Conservation (phyloP, 2,113 vertebrate genomes). For the Sigmodon hispidus region DNA sequence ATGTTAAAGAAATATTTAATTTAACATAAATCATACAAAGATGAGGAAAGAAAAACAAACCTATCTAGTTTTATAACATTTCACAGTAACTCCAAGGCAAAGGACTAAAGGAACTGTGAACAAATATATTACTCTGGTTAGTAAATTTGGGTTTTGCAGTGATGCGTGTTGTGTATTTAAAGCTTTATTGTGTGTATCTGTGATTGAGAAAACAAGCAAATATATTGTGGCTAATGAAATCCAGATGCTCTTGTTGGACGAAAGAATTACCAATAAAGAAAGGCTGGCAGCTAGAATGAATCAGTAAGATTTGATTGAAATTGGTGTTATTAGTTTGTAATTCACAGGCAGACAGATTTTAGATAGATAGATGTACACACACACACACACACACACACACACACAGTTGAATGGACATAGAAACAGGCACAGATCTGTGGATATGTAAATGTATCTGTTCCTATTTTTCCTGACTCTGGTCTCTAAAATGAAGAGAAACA, state of each 20-base stretch:
- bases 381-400: neutral
- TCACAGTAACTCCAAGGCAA: neutral
- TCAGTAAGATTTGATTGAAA: neutral
- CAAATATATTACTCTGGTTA: neutral
- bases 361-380: neutral
- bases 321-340: neutral
- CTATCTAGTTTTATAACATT: neutral
- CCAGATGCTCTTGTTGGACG: neutral
- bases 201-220: conserved; percentile 32
- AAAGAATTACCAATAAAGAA: conserved; percentile 33
- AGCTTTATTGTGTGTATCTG: neutral
- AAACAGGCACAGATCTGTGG: neutral
- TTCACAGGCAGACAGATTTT: neutral
- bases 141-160: neutral
- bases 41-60: neutral
- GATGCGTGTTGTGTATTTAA: conserved; percentile 29
- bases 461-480: neutral
- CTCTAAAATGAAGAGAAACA: conserved; percentile 7
- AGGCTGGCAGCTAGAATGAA: neutral
- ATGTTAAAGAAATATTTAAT: neutral
- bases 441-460: neutral
- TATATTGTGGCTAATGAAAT: neutral
- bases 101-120: neutral
- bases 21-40: neutral
- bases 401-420: neutral